A percentile compares a stretch with the other conserved stretches of the same genome.
phyloP scores from a whole-genome alignment of 2,113 vertebrate species.

The Cyprinodon tularosa region DNA sequence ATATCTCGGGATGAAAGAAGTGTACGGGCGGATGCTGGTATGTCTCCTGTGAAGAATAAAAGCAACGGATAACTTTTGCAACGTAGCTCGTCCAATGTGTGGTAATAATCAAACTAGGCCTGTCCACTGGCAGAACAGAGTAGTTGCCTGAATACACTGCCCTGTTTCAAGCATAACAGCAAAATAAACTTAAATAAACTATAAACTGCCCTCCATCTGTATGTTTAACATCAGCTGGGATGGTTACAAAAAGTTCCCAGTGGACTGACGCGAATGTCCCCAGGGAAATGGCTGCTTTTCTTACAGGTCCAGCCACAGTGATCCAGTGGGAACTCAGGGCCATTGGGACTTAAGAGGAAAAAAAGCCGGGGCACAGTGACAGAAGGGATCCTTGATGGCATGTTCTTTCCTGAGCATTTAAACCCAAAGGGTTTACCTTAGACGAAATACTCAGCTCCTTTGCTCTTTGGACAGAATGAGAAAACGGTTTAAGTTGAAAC shows the following conservation, averaged over 20 bases:
- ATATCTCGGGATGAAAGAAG: no score
- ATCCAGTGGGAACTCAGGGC: slow-evolving; percentile 48
- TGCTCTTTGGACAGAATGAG: slow-evolving; percentile 35
- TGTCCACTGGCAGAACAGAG: no score
- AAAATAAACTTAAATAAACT: no score
- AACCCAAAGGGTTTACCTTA: slow-evolving; percentile 60
- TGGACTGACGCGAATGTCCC: slow-evolving; percentile 25
- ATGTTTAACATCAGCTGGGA: slow-evolving; percentile 59
- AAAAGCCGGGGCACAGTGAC: slow-evolving; percentile 28
- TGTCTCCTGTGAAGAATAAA: no score
- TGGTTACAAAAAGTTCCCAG: slow-evolving; percentile 33
- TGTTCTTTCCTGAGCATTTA: slow-evolving; percentile 58
- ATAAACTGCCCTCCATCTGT: slow-evolving; percentile 1
- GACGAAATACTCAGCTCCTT: slow-evolving; percentile 29
- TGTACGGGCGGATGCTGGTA: no score
- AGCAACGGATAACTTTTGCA: no score
- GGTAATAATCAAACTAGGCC: no score
- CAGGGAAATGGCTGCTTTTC: slow-evolving; percentile 46
- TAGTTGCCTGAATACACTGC: no score
- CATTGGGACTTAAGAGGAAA: slow-evolving; percentile 39
- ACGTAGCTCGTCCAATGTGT: no score
- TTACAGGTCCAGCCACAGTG: slow-evolving; percentile 37
- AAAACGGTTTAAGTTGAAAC: slow-evolving; percentile 43
- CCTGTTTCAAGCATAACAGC: no score
- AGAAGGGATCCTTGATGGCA: slow-evolving; percentile 29